These are phyloP conservation scores for Eremobia ochroleuca DNA, from an alignment of 2,888 invertebrate genomes.

Conservation along the genomic window DNA sequence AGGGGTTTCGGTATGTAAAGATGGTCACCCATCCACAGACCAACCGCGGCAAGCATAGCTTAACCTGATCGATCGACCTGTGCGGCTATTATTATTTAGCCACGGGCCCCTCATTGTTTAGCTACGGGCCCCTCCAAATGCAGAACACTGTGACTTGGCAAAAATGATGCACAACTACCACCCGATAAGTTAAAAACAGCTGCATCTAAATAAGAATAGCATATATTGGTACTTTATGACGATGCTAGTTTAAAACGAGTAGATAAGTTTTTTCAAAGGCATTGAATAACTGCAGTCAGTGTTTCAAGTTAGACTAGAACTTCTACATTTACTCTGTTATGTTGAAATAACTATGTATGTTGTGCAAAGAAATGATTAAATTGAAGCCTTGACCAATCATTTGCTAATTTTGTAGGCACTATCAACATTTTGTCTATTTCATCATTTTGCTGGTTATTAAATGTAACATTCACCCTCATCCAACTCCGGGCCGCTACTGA, in stretches of 20 bases:
- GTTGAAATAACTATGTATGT: neutral
- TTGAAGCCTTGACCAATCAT: neutral
- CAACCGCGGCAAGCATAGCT: no score
- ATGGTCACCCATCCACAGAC: no score
- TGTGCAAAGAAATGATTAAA: neutral
- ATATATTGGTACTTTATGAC: neutral
- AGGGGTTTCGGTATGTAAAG: no score
- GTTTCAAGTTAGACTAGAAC: constrained; percentile 43
- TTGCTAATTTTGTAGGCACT: neutral
- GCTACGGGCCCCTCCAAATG: no score
- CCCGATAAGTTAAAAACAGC: neutral
- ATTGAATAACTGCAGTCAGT: neutral
- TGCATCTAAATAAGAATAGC: no score
- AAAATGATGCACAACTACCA: neutral
- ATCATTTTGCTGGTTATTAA: neutral
- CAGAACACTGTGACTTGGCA: neutral
- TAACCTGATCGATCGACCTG: no score
- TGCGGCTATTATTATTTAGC: no score
- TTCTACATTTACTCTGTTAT: constrained; percentile 41
- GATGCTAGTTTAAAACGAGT: neutral
- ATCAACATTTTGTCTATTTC: neutral
- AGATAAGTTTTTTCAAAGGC: neutral
- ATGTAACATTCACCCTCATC: no score
- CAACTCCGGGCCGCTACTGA: neutral
- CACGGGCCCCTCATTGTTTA: no score